These are phyloP conservation scores for Sciurus niger DNA, from an alignment of 2,113 vertebrate species.

Conservation along the genomic window DNA sequence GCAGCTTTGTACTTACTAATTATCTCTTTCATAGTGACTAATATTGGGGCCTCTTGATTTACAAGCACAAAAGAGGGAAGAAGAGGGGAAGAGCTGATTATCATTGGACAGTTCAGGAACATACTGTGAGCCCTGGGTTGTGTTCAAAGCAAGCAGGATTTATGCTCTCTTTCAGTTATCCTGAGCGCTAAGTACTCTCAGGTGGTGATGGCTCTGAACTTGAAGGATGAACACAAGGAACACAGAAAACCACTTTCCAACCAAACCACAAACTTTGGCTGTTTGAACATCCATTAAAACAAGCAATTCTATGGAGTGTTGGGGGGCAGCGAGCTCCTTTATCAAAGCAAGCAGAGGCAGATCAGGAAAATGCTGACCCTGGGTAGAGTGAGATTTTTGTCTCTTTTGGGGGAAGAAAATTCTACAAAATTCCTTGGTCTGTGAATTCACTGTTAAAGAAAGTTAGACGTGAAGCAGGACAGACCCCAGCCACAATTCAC, in stretches of 20 bases:
- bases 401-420: background rate
- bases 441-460: background rate
- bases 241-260: constrained; percentile 57
- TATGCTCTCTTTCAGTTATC: constrained; percentile 47
- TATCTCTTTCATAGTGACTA: constrained; percentile 78
- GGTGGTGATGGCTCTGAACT: constrained; percentile 66
- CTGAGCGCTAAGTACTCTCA: constrained; percentile 12
- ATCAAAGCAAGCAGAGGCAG: constrained; percentile 21
- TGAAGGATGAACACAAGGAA: constrained; percentile 77
- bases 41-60: constrained; percentile 82
- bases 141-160: constrained; percentile 83
- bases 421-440: background rate
- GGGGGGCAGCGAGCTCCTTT: background rate
- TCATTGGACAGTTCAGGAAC: background rate
- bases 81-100: constrained; percentile 67
- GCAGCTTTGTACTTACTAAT: constrained; percentile 81
- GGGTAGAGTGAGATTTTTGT: background rate
- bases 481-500: background rate
- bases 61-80: constrained; percentile 65
- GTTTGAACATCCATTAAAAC: background rate
- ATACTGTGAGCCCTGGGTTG: constrained; percentile 32
- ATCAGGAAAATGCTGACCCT: background rate
- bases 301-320: background rate
- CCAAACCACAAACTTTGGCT: constrained; percentile 36
- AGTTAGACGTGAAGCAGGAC: background rate